Percentiles rank a stretch among this genome's conserved stretches.
Conservation (phyloP, 2,888 invertebrate species). For the Hypolimnas misippus region DNA sequence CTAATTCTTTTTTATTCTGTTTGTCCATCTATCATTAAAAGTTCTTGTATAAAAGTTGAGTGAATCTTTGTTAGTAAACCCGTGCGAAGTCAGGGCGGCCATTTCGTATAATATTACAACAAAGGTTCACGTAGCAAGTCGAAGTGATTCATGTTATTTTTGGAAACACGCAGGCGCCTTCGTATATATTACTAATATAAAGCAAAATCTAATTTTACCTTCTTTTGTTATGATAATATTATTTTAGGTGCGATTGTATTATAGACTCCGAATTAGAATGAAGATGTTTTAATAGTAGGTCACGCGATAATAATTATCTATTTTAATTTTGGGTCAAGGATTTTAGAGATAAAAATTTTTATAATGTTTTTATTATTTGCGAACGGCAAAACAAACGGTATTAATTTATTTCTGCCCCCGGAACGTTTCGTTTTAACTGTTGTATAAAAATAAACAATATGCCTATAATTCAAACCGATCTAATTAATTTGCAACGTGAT, state of each 20-base stretch:
- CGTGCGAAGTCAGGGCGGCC: too few species aligned
- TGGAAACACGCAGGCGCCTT: not conserved
- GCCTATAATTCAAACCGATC: slow-evolving; percentile 12
- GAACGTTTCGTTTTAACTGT: not conserved
- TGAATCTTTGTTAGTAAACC: too few species aligned
- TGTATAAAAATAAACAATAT: not conserved
- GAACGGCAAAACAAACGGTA: slow-evolving; percentile 12
- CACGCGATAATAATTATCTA: slow-evolving; percentile 52
- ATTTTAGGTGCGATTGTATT: slow-evolving; percentile 13
- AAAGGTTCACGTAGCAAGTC: not conserved
- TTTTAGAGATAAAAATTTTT: slow-evolving; percentile 40
- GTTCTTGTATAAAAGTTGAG: too few species aligned
- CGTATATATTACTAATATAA: not conserved
- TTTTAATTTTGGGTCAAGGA: slow-evolving; percentile 57
- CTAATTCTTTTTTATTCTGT: too few species aligned
- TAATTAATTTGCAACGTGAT: slow-evolving; percentile 40
- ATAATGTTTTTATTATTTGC: slow-evolving; percentile 35
- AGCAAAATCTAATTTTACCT: not conserved
- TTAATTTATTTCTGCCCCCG: not conserved
- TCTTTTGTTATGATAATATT: slow-evolving; percentile 9
- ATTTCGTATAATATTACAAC: too few species aligned
- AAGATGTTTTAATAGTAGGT: slow-evolving; percentile 44
- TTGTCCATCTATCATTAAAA: too few species aligned
- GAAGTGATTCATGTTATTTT: slow-evolving; percentile 26
- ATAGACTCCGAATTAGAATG: slow-evolving; percentile 35